phyloP scores from a whole-genome alignment of 2,113 vertebrate species.

The Tragelaphus scriptus region DNA sequence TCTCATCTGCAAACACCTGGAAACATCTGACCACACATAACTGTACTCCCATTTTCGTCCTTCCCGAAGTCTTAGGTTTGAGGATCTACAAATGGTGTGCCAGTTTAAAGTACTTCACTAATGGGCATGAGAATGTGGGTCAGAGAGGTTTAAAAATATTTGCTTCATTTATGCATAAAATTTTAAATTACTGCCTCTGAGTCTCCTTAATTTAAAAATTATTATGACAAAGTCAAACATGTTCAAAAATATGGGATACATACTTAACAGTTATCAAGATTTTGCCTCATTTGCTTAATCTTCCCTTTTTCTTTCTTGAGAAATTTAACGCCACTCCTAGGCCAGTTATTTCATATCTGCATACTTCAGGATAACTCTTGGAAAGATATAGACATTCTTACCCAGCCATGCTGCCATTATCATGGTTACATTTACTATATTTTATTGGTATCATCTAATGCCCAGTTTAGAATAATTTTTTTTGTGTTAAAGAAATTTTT shows the following conservation, averaged over 20 bases:
- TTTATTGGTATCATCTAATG: conserved; percentile 1
- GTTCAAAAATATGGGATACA: background rate
- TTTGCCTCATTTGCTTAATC: background rate
- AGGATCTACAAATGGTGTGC: background rate
- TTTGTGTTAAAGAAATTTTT: background rate
- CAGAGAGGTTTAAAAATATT: background rate
- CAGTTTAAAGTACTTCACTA: background rate
- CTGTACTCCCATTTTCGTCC: background rate
- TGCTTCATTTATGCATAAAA: background rate
- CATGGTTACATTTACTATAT: background rate
- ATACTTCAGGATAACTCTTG: background rate
- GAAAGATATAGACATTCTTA: background rate
- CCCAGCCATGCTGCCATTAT: background rate
- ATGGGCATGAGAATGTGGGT: background rate
- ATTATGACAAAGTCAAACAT: background rate
- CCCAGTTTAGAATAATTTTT: background rate
- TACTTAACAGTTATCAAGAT: background rate
- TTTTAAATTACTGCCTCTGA: conserved; percentile 14
- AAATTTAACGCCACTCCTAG: background rate
- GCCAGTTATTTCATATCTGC: background rate
- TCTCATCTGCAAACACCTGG: background rate
- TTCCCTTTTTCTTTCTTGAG: background rate
- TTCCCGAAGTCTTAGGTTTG: background rate
- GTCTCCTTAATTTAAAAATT: background rate
- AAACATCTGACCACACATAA: background rate